These are phyloP conservation scores for Chanos chanos DNA, from an alignment of 2,797 vertebrate species.

Conservation along the genomic window DNA sequence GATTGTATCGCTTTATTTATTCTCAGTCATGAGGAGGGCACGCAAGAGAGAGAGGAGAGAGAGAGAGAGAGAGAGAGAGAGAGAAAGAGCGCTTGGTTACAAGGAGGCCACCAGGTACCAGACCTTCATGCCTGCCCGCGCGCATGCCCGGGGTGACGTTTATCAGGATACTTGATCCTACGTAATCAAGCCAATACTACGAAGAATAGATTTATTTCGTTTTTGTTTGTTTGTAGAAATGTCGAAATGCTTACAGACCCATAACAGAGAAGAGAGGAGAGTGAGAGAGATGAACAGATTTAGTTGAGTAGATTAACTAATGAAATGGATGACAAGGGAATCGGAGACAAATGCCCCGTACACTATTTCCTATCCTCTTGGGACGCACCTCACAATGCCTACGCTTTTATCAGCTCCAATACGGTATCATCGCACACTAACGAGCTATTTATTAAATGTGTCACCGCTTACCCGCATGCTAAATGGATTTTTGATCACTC, in stretches of 20 bases:
- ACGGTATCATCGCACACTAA: slow-evolving; percentile 57
- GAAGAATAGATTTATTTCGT: no score
- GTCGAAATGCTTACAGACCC: slow-evolving; percentile 32
- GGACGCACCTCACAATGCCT: slow-evolving; percentile 52
- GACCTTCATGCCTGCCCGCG: no score
- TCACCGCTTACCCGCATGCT: slow-evolving; percentile 56
- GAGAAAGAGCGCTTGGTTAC: slow-evolving; percentile 21
- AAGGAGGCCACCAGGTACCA: slow-evolving; percentile 24
- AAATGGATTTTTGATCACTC: slow-evolving; percentile 42
- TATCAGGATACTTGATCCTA: no score
- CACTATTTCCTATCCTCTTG: slow-evolving; percentile 38
- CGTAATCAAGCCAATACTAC: no score
- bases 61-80: slow-evolving; percentile 24
- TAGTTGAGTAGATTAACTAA: slow-evolving; percentile 68
- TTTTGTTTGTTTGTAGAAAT: slow-evolving; percentile 44
- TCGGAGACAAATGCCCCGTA: slow-evolving; percentile 52
- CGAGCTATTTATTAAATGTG: slow-evolving; percentile 64
- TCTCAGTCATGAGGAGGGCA: slow-evolving; percentile 5
- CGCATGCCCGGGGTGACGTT: slow-evolving; percentile 37
- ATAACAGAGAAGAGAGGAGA: slow-evolving; percentile 29
- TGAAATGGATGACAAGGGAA: slow-evolving; percentile 61
- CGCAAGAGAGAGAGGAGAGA: slow-evolving; percentile 9
- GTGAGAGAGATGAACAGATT: slow-evolving; percentile 51
- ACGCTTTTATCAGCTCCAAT: slow-evolving; percentile 63
- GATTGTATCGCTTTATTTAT: slow-evolving; percentile 79